A percentile compares a stretch with the other conserved stretches of the same genome.
Evolutionary conservation across 2,888 invertebrate genomes (phyloP).

Genomic region (Leptinotarsa juncta): DNA sequence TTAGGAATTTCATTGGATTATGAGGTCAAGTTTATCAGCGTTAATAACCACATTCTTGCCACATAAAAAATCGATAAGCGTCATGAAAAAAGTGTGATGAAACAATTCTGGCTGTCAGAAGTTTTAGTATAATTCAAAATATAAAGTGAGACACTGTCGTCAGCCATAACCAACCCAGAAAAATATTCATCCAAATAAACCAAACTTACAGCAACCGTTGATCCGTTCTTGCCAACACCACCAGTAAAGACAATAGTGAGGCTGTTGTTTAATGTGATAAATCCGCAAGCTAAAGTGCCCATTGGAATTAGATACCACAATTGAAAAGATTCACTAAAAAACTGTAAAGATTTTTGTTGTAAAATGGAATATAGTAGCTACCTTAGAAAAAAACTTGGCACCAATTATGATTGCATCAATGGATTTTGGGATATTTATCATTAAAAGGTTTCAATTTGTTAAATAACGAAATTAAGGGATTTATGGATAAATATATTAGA

Average conservation of each 20-base stretch:
- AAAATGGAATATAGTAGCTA: neutral
- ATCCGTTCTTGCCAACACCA: slow-evolving; percentile 97
- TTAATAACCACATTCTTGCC: no score
- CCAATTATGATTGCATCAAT: neutral
- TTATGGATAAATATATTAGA: neutral
- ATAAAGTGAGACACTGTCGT: no score
- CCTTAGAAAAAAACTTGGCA: neutral
- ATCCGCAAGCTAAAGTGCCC: slow-evolving; percentile 79
- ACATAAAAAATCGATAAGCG: neutral
- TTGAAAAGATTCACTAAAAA: slow-evolving; percentile 76
- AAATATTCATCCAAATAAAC: slow-evolving; percentile 33
- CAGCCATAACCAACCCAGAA: slow-evolving; percentile 8
- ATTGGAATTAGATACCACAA: slow-evolving; percentile 82
- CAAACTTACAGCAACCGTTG: slow-evolving; percentile 92
- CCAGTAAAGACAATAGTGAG: slow-evolving; percentile 79
- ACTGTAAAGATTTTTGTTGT: slow-evolving; percentile 47
- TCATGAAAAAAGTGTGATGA: neutral
- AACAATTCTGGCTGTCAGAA: neutral
- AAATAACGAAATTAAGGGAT: neutral
- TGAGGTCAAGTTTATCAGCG: no score
- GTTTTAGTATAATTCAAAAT: neutral
- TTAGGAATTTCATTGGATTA: no score
- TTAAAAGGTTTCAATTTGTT: no score
- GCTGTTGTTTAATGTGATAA: slow-evolving; percentile 79
- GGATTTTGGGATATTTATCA: neutral